phyloP scores from a whole-genome alignment of 2,888 invertebrate genomes.

The Acronicta alni region DNA sequence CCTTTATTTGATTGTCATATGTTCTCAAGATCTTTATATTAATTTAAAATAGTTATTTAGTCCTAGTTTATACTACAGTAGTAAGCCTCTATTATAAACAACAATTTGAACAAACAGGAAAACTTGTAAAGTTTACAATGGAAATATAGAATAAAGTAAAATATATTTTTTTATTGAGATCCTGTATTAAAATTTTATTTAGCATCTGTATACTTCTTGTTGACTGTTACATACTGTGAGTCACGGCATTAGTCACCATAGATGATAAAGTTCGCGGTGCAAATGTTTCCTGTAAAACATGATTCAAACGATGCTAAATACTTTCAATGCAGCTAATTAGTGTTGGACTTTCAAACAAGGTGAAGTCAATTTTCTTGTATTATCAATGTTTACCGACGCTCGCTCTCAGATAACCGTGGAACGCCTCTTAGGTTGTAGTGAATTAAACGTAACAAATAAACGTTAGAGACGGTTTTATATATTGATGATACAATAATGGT shows the following conservation, averaged over 20 bases:
- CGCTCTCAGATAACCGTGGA: conserved; percentile 63
- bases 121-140: conserved; percentile 10
- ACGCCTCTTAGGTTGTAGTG: conserved; percentile 72
- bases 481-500: conserved; percentile 11
- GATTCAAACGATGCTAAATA: conserved; percentile 34
- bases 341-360: conserved; percentile 38
- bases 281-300: conserved; percentile 24
- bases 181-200: not conserved
- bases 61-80: not conserved
- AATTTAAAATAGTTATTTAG: not conserved
- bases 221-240: conserved; percentile 25
- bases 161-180: not conserved
- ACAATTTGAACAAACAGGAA: conserved; percentile 39
- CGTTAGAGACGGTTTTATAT: conserved; percentile 21
- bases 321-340: conserved; percentile 40
- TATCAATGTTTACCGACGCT: conserved; percentile 46
- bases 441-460: conserved; percentile 30
- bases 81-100: not conserved
- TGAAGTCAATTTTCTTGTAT: conserved; percentile 40
- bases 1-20: not conserved
- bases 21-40: not conserved
- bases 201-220: conserved; percentile 44
- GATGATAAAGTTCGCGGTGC: conserved; percentile 18
- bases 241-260: conserved; percentile 17
- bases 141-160: not conserved